These are phyloP conservation scores for Cheilosia variabilis DNA, from an alignment of 2,888 invertebrate species.

Conservation along the genomic window DNA sequence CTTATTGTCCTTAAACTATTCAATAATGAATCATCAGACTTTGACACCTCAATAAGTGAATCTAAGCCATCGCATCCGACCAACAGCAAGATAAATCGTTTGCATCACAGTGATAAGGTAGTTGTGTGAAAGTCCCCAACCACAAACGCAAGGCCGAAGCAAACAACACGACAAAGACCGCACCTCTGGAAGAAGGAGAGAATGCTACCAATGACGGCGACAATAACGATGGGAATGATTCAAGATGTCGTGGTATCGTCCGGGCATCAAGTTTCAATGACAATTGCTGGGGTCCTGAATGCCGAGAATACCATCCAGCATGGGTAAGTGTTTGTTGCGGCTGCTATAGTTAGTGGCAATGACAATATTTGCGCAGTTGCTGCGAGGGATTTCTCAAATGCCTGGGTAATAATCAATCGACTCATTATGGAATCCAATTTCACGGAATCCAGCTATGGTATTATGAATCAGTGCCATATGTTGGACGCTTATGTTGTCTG, in stretches of 20 bases:
- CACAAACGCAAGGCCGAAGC: not conserved
- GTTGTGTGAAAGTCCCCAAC: conserved; percentile 10
- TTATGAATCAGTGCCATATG: not conserved
- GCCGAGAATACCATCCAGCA: conserved; percentile 76
- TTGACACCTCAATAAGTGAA: conserved; percentile 9
- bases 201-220: conserved; percentile 12
- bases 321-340: conserved; percentile 79
- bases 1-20: not conserved
- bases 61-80: conserved; percentile 3
- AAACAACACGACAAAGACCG: conserved; percentile 1
- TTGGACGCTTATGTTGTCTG: not conserved
- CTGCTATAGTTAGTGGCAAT: not conserved
- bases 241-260: conserved; percentile 70
- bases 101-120: not conserved
- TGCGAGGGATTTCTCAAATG: not conserved
- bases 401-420: not conserved
- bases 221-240: conserved; percentile 50
- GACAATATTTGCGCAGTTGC: not conserved
- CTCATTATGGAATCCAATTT: conserved; percentile 1
- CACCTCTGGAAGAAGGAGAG: not conserved
- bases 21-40: conserved; percentile 16
- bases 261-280: conserved; percentile 79
- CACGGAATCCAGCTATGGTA: not conserved
- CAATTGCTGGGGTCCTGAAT: conserved; percentile 77
- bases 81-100: not conserved